Evolutionary conservation across 2,113 vertebrate species (phyloP).

Genomic region (Phylloscopus trochilus): DNA sequence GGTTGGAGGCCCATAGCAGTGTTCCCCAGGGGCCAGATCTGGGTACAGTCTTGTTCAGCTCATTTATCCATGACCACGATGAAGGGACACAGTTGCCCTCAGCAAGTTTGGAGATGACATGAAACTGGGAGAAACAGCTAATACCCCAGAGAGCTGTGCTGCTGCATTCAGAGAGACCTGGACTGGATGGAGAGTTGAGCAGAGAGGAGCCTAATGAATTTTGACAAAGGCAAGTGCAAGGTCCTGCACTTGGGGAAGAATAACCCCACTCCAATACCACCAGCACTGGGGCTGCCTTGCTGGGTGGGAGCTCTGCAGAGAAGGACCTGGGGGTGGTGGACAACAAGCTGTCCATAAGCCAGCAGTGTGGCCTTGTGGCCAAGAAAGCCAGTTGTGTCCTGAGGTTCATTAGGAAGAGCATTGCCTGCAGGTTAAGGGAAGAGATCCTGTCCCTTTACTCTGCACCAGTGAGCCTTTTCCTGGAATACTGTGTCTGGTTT

Average conservation of each 20-base stretch:
- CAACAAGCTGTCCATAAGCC: neutral
- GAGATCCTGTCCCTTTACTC: neutral
- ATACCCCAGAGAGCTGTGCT: neutral
- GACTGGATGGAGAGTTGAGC: neutral
- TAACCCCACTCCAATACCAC: neutral
- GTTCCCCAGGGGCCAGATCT: neutral
- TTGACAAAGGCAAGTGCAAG: too few relatives aligned
- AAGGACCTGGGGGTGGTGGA: neutral
- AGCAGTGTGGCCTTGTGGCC: neutral
- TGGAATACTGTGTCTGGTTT: neutral
- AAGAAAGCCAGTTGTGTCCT: too few relatives aligned
- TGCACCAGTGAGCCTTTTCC: fast-evolving
- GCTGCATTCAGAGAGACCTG: neutral
- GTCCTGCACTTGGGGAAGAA: neutral
- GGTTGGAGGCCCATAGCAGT: neutral
- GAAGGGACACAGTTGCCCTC: neutral
- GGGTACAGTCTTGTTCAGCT: neutral
- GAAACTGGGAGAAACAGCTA: neutral
- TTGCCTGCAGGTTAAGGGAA: neutral
- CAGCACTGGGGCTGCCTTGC: neutral
- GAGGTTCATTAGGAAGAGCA: neutral
- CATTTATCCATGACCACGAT: too few relatives aligned
- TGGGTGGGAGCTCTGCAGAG: fast-evolving
- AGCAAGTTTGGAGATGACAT: neutral
- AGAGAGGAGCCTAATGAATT: neutral